These are phyloP conservation scores for Lerema accius DNA, from an alignment of 1,140 invertebrate genomes.

Conservation along the genomic window DNA sequence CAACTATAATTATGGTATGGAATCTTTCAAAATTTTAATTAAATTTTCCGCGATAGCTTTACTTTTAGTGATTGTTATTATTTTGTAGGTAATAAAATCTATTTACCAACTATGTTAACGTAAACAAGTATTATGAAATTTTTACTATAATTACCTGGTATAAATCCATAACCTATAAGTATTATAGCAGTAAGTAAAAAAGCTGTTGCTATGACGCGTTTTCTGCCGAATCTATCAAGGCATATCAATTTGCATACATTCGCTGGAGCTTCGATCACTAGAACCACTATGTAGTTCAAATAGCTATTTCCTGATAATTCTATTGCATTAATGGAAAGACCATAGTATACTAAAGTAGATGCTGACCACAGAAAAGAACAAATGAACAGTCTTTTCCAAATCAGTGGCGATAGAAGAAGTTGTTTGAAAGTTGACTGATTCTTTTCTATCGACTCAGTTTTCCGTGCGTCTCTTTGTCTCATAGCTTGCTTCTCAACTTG, in stretches of 20 bases:
- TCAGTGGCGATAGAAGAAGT: conserved; percentile 83
- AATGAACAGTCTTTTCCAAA: conserved; percentile 85
- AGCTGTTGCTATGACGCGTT: conserved; percentile 83
- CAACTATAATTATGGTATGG: too few species aligned
- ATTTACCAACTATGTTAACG: too few species aligned
- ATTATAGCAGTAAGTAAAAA: conserved; percentile 84
- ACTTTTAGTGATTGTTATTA: too few species aligned
- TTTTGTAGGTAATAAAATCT: too few species aligned
- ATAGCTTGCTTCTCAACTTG: conserved; percentile 74
- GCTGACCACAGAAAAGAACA: conserved; percentile 88
- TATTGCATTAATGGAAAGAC: conserved; percentile 88
- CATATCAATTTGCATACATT: conserved; percentile 86
- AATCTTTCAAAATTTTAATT: too few species aligned
- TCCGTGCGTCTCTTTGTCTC: conserved; percentile 67
- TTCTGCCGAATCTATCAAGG: conserved; percentile 86
- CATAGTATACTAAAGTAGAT: conserved; percentile 91
- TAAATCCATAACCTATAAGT: conserved; percentile 69
- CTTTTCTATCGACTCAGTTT: conserved; percentile 54
- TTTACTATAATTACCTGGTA: conserved; percentile 60
- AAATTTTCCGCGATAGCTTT: too few species aligned
- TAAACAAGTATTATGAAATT: neutral
- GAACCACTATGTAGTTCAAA: conserved; percentile 83
- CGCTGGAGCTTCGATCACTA: conserved; percentile 84
- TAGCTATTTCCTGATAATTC: conserved; percentile 86
- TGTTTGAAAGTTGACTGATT: conserved; percentile 81